These are phyloP conservation scores for Pristionchus pacificus DNA, from an alignment of 1,140 invertebrate species.

Conservation along the genomic window DNA sequence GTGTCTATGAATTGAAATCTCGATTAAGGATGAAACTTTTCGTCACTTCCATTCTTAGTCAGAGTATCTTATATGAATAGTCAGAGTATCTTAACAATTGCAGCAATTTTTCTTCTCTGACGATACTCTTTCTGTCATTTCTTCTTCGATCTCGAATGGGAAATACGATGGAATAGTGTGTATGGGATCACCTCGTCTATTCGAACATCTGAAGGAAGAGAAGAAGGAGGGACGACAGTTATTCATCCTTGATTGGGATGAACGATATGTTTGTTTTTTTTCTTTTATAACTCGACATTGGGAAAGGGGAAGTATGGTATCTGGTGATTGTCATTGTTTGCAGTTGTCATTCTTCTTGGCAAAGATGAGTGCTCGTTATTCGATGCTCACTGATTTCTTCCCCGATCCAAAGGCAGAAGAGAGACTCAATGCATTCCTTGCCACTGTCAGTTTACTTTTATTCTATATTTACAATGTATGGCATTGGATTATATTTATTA, in stretches of 20 bases:
- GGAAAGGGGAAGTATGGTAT: no score
- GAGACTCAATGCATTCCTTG: conserved; percentile 21
- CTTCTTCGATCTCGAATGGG: background rate
- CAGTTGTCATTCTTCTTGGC: conserved; percentile 25
- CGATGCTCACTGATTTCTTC: conserved; percentile 32
- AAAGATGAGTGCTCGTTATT: conserved; percentile 23
- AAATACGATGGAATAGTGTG: conserved; percentile 23
- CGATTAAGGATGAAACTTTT: no score
- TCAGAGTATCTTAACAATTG: background rate
- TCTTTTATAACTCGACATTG: no score
- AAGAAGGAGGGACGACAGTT: conserved; percentile 9
- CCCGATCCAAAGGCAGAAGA: conserved; percentile 14
- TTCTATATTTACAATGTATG: conserved; percentile 4
- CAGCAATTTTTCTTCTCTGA: conserved; percentile 32
- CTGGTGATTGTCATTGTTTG: background rate
- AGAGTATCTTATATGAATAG: background rate
- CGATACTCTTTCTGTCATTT: conserved; percentile 16
- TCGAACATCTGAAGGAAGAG: background rate
- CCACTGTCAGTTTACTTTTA: conserved; percentile 6
- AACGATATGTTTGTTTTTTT: no score
- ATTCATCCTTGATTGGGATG: conserved; percentile 23
- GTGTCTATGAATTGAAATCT: no score
- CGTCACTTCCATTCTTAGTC: no score
- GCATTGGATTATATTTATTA: conserved; percentile 17
- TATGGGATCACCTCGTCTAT: conserved; percentile 23